These are phyloP conservation scores for Nicator chloris DNA, from an alignment of 2,113 vertebrate genomes.

Conservation along the genomic window DNA sequence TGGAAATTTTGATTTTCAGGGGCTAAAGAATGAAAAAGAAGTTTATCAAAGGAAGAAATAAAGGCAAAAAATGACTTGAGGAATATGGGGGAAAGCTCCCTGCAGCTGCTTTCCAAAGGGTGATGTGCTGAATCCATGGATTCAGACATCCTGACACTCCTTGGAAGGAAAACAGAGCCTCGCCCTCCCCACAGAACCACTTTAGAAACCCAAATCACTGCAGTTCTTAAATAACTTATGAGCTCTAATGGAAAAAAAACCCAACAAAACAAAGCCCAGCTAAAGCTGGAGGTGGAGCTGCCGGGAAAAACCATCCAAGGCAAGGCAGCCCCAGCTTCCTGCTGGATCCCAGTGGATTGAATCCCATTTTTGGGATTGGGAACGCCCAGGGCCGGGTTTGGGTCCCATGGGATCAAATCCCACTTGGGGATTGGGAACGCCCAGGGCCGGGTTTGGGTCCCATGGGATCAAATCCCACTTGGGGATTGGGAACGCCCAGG, in stretches of 20 bases:
- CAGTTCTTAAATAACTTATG: background rate
- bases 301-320: background rate
- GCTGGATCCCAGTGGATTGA: fast-evolving
- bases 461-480: too few relatives aligned
- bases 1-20: background rate
- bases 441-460: too few relatives aligned
- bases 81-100: background rate
- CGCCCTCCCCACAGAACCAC: background rate
- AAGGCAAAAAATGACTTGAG: background rate
- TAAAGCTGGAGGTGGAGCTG: background rate
- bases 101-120: background rate
- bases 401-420: too few relatives aligned
- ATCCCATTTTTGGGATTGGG: too few relatives aligned
- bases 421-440: too few relatives aligned
- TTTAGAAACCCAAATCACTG: background rate
- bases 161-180: background rate
- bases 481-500: too few relatives aligned
- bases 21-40: background rate
- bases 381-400: too few relatives aligned
- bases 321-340: fast-evolving
- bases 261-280: background rate
- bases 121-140: background rate
- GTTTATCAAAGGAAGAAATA: background rate
- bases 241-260: background rate
- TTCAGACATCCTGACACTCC: background rate